These are phyloP conservation scores for Cephus sareptanus DNA, from an alignment of 2,888 invertebrate species.

Conservation along the genomic window DNA sequence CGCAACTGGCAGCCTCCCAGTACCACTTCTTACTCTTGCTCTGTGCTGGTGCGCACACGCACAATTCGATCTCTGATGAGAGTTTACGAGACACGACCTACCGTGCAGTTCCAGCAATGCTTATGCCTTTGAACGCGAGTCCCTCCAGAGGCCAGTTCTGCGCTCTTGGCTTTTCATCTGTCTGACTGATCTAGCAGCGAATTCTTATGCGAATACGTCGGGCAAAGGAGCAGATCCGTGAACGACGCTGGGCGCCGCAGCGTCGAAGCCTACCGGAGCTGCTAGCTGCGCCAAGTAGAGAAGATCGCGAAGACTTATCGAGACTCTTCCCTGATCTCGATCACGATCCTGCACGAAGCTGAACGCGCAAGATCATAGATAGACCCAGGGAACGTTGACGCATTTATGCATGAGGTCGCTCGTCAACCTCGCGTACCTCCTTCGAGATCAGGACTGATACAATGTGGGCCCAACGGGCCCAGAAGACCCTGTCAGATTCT, in stretches of 20 bases:
- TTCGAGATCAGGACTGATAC: constrained; percentile 41
- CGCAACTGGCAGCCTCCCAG: constrained; percentile 30
- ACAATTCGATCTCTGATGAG: constrained; percentile 51
- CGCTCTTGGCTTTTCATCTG: background rate
- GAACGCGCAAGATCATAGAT: background rate
- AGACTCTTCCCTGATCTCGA: background rate
- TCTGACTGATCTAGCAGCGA: too few species aligned
- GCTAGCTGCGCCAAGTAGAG: background rate
- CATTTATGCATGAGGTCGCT: constrained; percentile 45
- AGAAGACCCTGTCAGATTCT: constrained; percentile 8
- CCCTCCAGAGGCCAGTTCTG: background rate
- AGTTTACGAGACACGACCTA: constrained; percentile 40
- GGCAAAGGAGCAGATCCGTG: too few species aligned
- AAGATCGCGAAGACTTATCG: background rate
- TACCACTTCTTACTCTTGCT: constrained; percentile 39
- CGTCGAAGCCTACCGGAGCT: background rate
- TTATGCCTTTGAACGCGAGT: background rate
- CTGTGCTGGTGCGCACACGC: constrained; percentile 1
- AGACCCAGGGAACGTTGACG: constrained; percentile 33
- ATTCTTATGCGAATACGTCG: background rate
- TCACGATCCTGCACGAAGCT: background rate
- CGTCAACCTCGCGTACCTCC: constrained; percentile 36
- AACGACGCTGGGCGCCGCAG: too few species aligned
- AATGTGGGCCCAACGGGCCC: constrained; percentile 13
- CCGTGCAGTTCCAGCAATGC: background rate